Evolutionary conservation across 2,888 invertebrate genomes (phyloP).

Genomic region (Xanthorhoe designata): DNA sequence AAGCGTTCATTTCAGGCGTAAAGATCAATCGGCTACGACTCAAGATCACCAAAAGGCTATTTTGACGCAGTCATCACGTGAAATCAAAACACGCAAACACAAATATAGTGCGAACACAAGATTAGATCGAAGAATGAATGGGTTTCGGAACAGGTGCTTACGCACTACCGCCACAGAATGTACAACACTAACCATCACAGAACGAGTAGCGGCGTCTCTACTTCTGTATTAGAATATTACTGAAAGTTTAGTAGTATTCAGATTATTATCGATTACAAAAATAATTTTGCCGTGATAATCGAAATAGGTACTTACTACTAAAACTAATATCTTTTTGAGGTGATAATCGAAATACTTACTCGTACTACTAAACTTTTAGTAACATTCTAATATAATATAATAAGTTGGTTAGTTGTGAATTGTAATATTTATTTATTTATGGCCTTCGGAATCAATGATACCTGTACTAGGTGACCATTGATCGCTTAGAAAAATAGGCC

Average conservation of each 20-base stretch:
- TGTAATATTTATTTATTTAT: neutral
- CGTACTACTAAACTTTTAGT: too few species aligned
- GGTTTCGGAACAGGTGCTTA: constrained; percentile 23
- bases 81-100: constrained; percentile 24
- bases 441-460: too few species aligned
- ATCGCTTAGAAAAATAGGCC: too few species aligned
- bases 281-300: neutral
- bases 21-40: neutral
- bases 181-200: neutral
- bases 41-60: constrained; percentile 1
- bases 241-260: too few species aligned
- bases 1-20: neutral
- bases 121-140: constrained; percentile 22
- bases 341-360: neutral
- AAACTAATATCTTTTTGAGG: too few species aligned
- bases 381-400: neutral
- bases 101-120: constrained; percentile 10
- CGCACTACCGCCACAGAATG: constrained; percentile 15
- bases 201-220: neutral
- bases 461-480: too few species aligned
- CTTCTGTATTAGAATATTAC: too few species aligned
- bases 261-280: too few species aligned
- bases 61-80: constrained; percentile 14
- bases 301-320: neutral
- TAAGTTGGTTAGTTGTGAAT: neutral